Evolutionary conservation across 2,888 invertebrate genomes (phyloP).

Genomic region (Leucoptera coffeella): DNA sequence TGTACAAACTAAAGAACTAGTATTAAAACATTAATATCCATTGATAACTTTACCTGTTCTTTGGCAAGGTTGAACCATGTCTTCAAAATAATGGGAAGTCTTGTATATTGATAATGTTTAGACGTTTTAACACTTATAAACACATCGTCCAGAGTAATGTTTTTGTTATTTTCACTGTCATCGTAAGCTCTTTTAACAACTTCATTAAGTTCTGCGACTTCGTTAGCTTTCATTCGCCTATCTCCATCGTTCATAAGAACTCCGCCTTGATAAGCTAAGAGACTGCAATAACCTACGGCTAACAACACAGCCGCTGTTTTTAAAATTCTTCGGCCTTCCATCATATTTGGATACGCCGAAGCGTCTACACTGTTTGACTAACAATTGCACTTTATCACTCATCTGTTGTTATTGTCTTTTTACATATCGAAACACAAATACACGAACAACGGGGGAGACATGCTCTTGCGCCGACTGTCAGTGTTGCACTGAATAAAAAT

Average conservation of each 20-base stretch:
- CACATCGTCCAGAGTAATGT: slow-evolving; percentile 75
- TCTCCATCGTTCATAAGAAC: slow-evolving; percentile 43
- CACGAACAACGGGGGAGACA: slow-evolving; percentile 18
- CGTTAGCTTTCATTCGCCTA: slow-evolving; percentile 31
- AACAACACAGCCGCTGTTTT: slow-evolving; percentile 45
- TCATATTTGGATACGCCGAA: slow-evolving; percentile 29
- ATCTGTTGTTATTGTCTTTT: slow-evolving; percentile 39
- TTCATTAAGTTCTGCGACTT: slow-evolving; percentile 34
- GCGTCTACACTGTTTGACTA: slow-evolving; percentile 24
- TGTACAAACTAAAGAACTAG: too few species aligned
- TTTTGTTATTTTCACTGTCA: slow-evolving; percentile 13
- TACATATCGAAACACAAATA: slow-evolving; percentile 27
- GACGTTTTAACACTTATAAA: slow-evolving; percentile 96
- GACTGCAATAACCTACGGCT: slow-evolving; percentile 54
- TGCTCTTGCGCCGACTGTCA: slow-evolving; percentile 22
- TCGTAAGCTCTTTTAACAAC: slow-evolving; percentile 11
- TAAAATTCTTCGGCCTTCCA: slow-evolving; percentile 40
- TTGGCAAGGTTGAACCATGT: slow-evolving; percentile 94
- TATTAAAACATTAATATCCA: too few species aligned
- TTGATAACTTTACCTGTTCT: slow-evolving; percentile 67
- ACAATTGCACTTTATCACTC: slow-evolving; percentile 32
- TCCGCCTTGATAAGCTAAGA: slow-evolving; percentile 57
- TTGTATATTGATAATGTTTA: slow-evolving; percentile 74
- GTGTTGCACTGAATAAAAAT: slow-evolving; percentile 52
- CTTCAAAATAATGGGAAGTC: slow-evolving; percentile 81